phyloP scores from a whole-genome alignment of 2,888 invertebrate species.

The Drosophila ochracea region DNA sequence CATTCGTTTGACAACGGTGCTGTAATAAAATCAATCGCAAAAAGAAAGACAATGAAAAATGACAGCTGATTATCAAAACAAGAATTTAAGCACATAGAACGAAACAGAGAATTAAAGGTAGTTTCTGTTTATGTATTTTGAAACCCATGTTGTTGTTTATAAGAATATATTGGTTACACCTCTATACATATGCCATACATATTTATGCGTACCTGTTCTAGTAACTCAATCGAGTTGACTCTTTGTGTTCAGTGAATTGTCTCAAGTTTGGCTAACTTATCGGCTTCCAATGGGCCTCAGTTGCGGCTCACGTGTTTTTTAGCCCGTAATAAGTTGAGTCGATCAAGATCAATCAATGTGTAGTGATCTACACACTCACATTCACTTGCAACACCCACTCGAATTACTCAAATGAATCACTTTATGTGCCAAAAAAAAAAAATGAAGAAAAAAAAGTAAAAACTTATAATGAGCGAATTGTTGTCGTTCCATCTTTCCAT shows the following conservation, averaged over 20 bases:
- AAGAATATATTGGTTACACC: constrained; percentile 15
- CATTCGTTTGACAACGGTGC: background rate
- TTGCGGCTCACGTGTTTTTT: constrained; percentile 24
- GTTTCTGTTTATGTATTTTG: background rate
- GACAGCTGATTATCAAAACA: background rate
- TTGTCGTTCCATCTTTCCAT: background rate
- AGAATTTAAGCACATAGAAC: background rate
- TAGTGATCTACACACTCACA: background rate
- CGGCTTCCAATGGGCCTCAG: constrained; percentile 8
- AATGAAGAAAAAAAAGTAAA: background rate
- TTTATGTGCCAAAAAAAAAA: constrained; percentile 54
- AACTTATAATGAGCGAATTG: constrained; percentile 5
- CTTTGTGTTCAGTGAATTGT: constrained; percentile 8
- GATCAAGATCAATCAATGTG: constrained; percentile 8
- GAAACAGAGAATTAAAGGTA: background rate
- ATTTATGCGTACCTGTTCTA: background rate
- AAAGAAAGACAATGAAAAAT: background rate
- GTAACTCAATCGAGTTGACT: constrained; percentile 18
- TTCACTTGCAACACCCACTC: constrained; percentile 46
- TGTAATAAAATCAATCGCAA: background rate
- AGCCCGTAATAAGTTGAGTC: constrained; percentile 6
- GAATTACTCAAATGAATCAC: constrained; percentile 44
- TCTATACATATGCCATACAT: background rate
- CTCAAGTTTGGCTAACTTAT: constrained; percentile 30
- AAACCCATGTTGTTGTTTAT: constrained; percentile 14